Evolutionary conservation across 2,113 vertebrate species (phyloP), one percentile per base, ranked within the genome.

Genomic region (Vireo altiloquus): DNA sequence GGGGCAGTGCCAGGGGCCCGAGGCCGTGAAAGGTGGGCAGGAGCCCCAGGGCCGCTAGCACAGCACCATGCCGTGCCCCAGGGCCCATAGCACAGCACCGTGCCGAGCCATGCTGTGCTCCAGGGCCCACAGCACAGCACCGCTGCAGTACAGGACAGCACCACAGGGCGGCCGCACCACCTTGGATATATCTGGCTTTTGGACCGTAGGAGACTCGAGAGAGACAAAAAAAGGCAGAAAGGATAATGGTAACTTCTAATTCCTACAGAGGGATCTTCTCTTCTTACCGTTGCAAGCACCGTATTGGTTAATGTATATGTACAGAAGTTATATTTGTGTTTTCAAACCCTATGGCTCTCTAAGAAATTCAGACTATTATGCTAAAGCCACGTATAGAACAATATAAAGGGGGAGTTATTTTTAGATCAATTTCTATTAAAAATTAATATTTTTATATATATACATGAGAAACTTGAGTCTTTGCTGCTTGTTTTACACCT

Each of bases 141-240:
- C 39, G 39, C 39, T 39, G 40, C 75, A 42, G 47, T 42, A 42
- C 19, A 5, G 13, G 25, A 2, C 25, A 22, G 4, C 22, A 19
- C 13, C 81, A 19, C n/a, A 12, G 18, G 22, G n/a, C 69, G 28
- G 49, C 82, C 39, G 40, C 69, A 47, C 7, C 10, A 5, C 18
- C 59, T 9, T 0, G 0, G 49, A 1, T 3, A 7, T 5, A 3
- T 0, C 17, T 1, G 33, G 24, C 13, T 1, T 7, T 10, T 0
- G 2, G 8, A 16, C 20, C 21, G 4, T 0, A 11, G 10, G 20
- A 24, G 8, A 22, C 6, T 1, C 9, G 3, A 12, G 22, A 7
- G 12, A 7, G 20, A 2, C 10, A 11, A 33, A 13, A 12, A 33
- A 44, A 44, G 39, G 13, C 30, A 46, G 10, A n/a, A 22, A 4